Conservation (phyloP, 2,797 vertebrate genomes). For the Clarias pachynema region DNA sequence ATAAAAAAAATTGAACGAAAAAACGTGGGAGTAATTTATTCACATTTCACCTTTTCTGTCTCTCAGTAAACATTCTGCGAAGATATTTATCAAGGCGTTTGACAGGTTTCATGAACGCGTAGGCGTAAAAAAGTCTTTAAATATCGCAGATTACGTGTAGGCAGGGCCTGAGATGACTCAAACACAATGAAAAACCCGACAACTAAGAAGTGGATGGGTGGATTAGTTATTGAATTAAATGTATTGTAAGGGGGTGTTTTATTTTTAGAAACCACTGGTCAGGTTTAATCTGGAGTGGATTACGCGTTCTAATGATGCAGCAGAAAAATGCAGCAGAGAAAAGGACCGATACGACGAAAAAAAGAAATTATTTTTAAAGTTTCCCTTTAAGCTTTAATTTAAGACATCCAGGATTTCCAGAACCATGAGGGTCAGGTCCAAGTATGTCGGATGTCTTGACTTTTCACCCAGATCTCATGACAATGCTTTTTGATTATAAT, state of each 20-base stretch:
- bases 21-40: background rate
- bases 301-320: background rate
- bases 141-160: background rate
- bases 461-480: background rate
- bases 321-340: too few relatives aligned
- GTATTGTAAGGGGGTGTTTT: background rate
- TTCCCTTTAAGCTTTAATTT: background rate
- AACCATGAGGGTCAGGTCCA: background rate
- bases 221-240: background rate
- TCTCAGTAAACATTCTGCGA: background rate
- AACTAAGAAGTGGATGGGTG: background rate
- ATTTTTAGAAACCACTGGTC: background rate
- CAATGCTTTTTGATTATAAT: background rate
- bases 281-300: background rate
- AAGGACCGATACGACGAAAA: background rate
- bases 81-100: background rate
- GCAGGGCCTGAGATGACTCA: background rate
- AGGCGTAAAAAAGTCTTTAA: background rate
- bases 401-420: background rate
- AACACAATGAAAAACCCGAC: too few relatives aligned
- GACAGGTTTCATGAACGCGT: background rate
- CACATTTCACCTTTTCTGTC: background rate
- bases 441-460: background rate
- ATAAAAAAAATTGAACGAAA: background rate
- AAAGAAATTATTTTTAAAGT: background rate